These are phyloP conservation scores for Digitonthophagus gazella DNA, from an alignment of 2,888 invertebrate genomes.

Conservation along the genomic window DNA sequence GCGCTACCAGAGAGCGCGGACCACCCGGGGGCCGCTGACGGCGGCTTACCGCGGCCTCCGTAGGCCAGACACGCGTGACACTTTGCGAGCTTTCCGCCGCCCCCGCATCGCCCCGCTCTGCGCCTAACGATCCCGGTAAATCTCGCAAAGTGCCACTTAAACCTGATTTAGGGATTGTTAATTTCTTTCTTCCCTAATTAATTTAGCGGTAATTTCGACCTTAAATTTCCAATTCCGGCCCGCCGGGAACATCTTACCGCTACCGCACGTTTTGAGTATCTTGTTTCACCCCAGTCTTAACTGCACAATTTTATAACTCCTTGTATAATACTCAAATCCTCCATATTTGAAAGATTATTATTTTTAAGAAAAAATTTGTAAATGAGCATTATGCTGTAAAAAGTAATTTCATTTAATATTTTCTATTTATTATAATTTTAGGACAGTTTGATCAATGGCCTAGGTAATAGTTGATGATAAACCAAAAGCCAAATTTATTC, in stretches of 20 bases:
- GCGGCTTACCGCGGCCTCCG: slow-evolving; percentile 27
- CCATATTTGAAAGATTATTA: no score
- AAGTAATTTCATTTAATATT: no score
- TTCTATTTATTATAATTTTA: no score
- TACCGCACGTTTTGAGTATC: background rate
- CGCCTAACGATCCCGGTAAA: background rate
- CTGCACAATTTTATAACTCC: no score
- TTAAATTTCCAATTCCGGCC: background rate
- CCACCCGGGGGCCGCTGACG: slow-evolving; percentile 38
- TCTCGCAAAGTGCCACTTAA: background rate
- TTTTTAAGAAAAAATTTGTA: no score
- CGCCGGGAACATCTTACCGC: background rate
- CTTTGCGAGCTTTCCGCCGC: background rate
- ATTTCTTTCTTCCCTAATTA: background rate
- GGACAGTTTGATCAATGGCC: background rate
- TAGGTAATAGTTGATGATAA: no score
- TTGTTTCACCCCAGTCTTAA: background rate
- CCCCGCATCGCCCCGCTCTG: background rate
- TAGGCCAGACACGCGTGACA: background rate
- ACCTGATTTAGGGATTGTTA: background rate
- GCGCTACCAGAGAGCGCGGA: slow-evolving; percentile 36
- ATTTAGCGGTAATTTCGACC: background rate
- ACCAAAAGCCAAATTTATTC: background rate
- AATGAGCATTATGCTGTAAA: no score
- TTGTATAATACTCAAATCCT: no score